Percentiles rank a stretch among this genome's conserved stretches.
Evolutionary conservation across 1,140 invertebrate species (phyloP).

Genomic region (Scylla paramamosain): DNA sequence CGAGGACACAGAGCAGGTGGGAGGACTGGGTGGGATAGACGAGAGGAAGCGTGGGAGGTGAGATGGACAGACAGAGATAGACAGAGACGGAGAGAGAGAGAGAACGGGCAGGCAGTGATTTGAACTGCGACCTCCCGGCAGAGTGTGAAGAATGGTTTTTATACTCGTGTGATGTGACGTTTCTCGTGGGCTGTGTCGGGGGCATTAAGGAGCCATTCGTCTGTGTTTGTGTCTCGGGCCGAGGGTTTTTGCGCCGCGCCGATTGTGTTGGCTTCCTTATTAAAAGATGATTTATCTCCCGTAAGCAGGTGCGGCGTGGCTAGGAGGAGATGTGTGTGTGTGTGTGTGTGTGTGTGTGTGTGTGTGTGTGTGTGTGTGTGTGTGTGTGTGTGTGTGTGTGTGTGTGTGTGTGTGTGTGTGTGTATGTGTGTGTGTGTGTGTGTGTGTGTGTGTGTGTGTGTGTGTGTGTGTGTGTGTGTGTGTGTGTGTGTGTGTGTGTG

Average conservation of each 20-base stretch:
- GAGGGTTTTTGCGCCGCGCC: constrained; percentile 1
- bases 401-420: constrained; percentile 28
- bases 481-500: background rate
- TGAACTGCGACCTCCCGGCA: background rate
- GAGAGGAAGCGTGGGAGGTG: background rate
- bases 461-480: background rate
- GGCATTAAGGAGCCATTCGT: constrained; percentile 59
- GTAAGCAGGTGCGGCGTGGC: constrained; percentile 24
- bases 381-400: constrained; percentile 38
- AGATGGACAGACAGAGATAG: background rate
- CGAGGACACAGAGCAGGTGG: background rate
- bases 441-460: background rate
- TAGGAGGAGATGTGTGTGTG: background rate
- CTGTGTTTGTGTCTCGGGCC: constrained; percentile 33
- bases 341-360: constrained; percentile 25
- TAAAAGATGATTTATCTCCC: constrained; percentile 59
- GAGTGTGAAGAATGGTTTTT: constrained; percentile 46
- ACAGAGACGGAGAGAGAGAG: constrained; percentile 16
- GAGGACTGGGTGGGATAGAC: background rate
- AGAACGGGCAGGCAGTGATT: constrained; percentile 24
- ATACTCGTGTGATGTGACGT: constrained; percentile 37
- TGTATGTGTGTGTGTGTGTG: background rate
- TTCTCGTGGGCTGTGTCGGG: constrained; percentile 38
- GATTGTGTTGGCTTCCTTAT: constrained; percentile 46
- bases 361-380: constrained; percentile 22